Conservation (phyloP, 2,797 vertebrate genomes). For the Poeciliopsis turneri region DNA sequence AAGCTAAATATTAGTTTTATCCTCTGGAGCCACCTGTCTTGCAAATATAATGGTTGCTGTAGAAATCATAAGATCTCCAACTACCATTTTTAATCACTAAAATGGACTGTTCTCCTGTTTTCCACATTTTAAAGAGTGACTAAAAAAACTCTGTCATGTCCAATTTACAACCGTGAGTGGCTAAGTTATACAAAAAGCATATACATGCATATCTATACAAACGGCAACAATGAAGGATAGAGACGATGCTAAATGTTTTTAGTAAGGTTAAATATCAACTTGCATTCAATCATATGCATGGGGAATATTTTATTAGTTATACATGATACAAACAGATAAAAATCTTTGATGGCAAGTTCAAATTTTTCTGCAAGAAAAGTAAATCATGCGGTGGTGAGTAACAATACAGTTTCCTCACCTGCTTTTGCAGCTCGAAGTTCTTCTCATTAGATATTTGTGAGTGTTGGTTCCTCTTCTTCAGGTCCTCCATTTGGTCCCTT, state of each 20-base stretch:
- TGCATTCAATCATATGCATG: background rate
- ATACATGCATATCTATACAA: background rate
- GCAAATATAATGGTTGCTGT: background rate
- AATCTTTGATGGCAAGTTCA: background rate
- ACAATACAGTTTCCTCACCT: slow-evolving; percentile 78
- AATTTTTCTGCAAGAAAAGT: background rate
- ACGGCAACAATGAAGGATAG: background rate
- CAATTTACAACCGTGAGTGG: background rate
- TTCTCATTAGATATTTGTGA: slow-evolving; percentile 94
- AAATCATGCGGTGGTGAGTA: background rate
- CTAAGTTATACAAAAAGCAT: background rate
- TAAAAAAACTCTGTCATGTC: background rate
- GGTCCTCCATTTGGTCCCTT: slow-evolving; percentile 95
- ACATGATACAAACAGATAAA: background rate
- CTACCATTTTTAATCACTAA: background rate
- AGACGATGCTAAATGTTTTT: background rate
- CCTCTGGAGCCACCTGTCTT: background rate
- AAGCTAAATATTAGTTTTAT: background rate
- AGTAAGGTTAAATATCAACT: background rate
- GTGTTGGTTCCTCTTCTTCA: slow-evolving; percentile 91
- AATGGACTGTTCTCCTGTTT: background rate
- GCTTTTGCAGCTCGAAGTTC: slow-evolving; percentile 92
- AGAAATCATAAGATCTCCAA: background rate
- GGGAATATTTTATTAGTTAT: background rate
- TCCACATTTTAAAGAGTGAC: background rate